Base-by-base conservation (phyloP, 2,113 vertebrate species). In the Thalassarche chlororhynchos region DNA sequence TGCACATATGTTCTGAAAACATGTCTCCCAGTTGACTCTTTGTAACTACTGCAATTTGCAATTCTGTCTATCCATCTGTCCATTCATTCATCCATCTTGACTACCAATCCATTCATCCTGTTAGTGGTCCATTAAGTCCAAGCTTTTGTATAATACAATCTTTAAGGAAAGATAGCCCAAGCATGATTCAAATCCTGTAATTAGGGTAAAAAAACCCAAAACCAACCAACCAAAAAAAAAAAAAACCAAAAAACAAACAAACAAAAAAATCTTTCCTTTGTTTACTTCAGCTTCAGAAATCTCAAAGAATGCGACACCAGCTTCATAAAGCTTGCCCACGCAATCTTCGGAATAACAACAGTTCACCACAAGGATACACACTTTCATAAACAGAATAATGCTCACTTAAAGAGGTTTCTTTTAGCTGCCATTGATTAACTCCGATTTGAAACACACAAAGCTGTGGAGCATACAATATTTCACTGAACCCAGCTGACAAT, bases 121-220 rank as follows among this genome's bases (percentile, higher is more conserved):
- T 10, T 62, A 25, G 8, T 32, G 44, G 34, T 17, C 42, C 54
- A n/a, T 38, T 2, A 16, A 32, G 12, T 1, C 46, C 64, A 36
- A 29, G 8, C 40, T 70, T 65, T 32, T 5, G 1, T 3, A 8
- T 20, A 25, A 2, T 2, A 40, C 6, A 52, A 5, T 14, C 32
- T 17, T 31, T 5, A 17, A 55, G 32, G n/a, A 54, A 51, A 64
- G n/a, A 52, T 0, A 7, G 70, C 60, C 32, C 46, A 31, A 38
- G 29, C 0, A 24, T 17, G 42, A 70, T 18, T 81, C 12, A 60
- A 58, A 81, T 54, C 31, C 38, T 54, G 10, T 51, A 69, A 79
- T 42, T 34, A 57, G 6, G 12, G 32, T 34, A 28, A 54, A 65
- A 52, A 62, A 34, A 10, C 2, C 40, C 40, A n/a, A 38, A 38